Evolutionary conservation across 1,140 invertebrate species (phyloP).

Genomic region (Drosophila sucinea): DNA sequence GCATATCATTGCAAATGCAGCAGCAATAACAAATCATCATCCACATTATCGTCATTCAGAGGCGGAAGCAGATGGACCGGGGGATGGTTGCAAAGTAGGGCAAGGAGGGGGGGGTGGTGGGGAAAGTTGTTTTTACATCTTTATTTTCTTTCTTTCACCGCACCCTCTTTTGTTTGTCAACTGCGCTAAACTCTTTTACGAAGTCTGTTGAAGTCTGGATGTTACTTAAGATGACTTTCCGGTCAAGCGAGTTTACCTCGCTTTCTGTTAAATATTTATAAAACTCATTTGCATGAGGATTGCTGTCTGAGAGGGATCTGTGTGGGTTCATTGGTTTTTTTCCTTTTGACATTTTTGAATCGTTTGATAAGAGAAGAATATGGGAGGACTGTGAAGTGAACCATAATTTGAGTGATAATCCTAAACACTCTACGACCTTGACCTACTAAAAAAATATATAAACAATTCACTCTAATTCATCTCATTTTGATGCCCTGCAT

Average conservation of each 20-base stretch:
- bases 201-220: conserved; percentile 22
- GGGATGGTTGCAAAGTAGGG: not conserved
- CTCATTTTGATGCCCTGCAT: too few species aligned
- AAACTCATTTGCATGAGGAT: conserved; percentile 57
- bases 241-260: conserved; percentile 58
- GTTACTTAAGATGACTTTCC: conserved; percentile 51
- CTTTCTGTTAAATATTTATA: conserved; percentile 65
- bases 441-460: conserved; percentile 20
- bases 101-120: not conserved
- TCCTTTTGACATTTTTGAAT: not conserved
- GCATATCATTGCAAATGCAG: conserved; percentile 1
- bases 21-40: not conserved
- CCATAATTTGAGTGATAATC: not conserved
- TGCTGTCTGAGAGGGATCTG: conserved; percentile 1
- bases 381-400: not conserved
- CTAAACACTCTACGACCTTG: conserved; percentile 39
- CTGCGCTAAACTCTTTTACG: conserved; percentile 11
- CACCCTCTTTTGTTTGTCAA: conserved; percentile 21
- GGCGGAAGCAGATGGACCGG: not conserved
- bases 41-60: conserved; percentile 1
- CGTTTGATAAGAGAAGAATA: not conserved
- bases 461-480: not conserved
- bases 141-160: conserved; percentile 21
- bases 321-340: not conserved
- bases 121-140: conserved; percentile 14